phyloP scores from a whole-genome alignment of 2,113 vertebrate species.

The Barnardius zonarius region DNA sequence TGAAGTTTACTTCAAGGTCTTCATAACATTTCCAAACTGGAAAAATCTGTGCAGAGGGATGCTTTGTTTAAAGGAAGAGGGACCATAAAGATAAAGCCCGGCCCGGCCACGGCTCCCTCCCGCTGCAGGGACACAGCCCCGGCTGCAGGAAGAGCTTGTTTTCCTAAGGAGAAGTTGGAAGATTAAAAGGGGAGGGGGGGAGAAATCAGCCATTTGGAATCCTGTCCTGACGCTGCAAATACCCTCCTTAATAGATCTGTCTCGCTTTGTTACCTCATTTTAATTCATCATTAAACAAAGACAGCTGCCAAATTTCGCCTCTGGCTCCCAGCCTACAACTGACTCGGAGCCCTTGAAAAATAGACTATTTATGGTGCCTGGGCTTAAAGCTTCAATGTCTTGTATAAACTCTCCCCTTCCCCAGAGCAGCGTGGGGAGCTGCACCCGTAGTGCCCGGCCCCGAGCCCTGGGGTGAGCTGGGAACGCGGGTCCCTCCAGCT shows the following conservation, averaged over 20 bases:
- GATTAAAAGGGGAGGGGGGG: conserved; percentile 53
- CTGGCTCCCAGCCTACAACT: conserved; percentile 67
- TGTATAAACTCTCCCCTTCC: conserved; percentile 69
- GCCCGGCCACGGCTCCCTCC: not conserved
- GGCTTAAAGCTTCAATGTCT: conserved; percentile 70
- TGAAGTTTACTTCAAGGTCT: conserved; percentile 32
- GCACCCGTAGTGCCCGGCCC: not conserved
- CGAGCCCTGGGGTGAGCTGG: not conserved
- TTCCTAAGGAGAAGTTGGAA: conserved; percentile 59
- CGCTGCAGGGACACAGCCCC: not conserved
- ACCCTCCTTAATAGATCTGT: conserved; percentile 72
- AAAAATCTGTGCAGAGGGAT: conserved; percentile 39
- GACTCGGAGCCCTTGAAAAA: conserved; percentile 70
- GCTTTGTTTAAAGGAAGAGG: conserved; percentile 58
- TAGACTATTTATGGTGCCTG: conserved; percentile 76
- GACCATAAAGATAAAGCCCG: conserved; percentile 59
- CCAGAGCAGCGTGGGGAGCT: conserved; percentile 51
- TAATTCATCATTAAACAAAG: conserved; percentile 75
- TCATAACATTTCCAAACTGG: conserved; percentile 55
- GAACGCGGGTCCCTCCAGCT: fast-evolving
- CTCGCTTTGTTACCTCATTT: conserved; percentile 74
- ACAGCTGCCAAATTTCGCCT: conserved; percentile 71
- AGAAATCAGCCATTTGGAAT: conserved; percentile 71
- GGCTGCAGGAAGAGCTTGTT: conserved; percentile 47
- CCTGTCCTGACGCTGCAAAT: conserved; percentile 71